Conservation (phyloP, 2,888 invertebrate species). For the Dolomedes plantarius region DNA sequence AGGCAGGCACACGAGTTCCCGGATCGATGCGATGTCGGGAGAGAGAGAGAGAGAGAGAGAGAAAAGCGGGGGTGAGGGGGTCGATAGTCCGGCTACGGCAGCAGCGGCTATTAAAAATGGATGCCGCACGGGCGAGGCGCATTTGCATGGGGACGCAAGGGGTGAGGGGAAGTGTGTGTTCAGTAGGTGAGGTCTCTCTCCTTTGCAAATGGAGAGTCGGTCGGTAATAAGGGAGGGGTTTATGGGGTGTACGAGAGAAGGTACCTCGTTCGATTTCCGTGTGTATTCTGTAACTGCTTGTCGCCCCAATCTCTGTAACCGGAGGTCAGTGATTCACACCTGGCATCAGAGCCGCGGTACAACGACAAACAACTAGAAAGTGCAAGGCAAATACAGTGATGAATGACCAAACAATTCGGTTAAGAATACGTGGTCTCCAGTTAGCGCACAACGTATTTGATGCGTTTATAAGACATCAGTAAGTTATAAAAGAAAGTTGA, state of each 20-base stretch:
- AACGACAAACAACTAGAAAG: too few relatives aligned
- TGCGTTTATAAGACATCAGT: too few relatives aligned
- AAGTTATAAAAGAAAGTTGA: too few relatives aligned
- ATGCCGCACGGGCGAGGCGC: constrained; percentile 64
- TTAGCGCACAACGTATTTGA: too few relatives aligned
- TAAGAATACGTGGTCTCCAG: too few relatives aligned
- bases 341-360: too few relatives aligned
- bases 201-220: neutral
- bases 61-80: constrained; percentile 26
- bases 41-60: constrained; percentile 4
- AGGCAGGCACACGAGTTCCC: constrained; percentile 65
- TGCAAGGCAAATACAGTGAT: too few relatives aligned
- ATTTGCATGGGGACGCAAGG: constrained; percentile 66
- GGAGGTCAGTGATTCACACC: too few relatives aligned
- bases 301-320: too few relatives aligned
- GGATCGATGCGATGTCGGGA: constrained; percentile 23
- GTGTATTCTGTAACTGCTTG: too few relatives aligned
- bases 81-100: constrained; percentile 32
- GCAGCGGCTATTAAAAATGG: constrained; percentile 67
- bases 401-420: too few relatives aligned
- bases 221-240: neutral
- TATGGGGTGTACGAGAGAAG: neutral
- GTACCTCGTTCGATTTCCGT: too few relatives aligned
- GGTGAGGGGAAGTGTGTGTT: constrained; percentile 28
- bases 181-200: constrained; percentile 6